Evolutionary conservation across 2,113 vertebrate species (phyloP).

Genomic region (Salvator merianae): DNA sequence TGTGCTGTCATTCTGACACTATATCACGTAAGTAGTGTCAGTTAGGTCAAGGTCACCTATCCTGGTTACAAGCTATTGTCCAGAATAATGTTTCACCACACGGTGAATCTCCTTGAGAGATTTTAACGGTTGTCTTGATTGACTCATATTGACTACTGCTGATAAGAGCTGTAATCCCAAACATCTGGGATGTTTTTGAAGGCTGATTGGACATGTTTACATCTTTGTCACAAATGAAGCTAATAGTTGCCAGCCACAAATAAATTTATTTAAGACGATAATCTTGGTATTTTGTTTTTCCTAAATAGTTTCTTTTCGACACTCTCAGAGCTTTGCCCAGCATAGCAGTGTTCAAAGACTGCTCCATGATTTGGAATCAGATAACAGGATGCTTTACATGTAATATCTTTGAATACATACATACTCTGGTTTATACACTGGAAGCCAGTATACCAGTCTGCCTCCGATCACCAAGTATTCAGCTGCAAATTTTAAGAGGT

Average conservation of each 20-base stretch:
- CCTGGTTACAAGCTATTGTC: background rate
- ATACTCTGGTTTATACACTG: conserved; percentile 93
- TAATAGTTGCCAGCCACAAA: background rate
- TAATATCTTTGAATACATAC: conserved; percentile 61
- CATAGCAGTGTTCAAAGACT: background rate
- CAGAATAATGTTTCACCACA: background rate
- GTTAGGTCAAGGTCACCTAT: background rate
- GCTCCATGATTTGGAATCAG: background rate
- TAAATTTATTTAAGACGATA: conserved; percentile 2
- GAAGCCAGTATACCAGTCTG: conserved; percentile 95
- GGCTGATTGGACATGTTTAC: background rate
- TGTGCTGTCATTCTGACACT: background rate
- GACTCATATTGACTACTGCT: background rate
- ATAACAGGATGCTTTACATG: background rate
- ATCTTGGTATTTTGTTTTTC: too few relatives aligned
- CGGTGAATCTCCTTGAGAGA: background rate
- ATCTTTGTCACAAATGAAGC: background rate
- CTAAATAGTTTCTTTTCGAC: background rate
- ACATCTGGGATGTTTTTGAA: background rate
- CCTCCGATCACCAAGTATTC: conserved; percentile 88
- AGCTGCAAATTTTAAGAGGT: conserved; percentile 91
- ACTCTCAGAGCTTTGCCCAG: background rate
- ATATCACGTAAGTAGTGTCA: too few relatives aligned
- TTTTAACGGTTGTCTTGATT: background rate
- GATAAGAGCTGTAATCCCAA: background rate